Conservation (phyloP, 2,113 vertebrate genomes). For the Bujurquina vittata region DNA sequence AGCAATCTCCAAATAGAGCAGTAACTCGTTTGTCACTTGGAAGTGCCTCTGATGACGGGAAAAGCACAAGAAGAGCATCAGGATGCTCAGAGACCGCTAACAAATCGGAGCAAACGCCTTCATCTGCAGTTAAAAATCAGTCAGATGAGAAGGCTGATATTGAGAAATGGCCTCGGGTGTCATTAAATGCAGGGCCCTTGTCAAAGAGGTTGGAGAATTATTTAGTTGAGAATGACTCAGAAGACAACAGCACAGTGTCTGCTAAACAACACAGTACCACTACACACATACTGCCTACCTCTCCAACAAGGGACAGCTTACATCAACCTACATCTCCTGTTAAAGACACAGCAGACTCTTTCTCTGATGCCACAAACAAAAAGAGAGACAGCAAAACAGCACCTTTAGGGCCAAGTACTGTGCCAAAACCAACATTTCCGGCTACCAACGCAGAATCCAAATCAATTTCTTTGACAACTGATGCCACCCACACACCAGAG, state of each 20-base stretch:
- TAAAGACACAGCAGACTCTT: slow-evolving; percentile 57
- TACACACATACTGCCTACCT: slow-evolving; percentile 57
- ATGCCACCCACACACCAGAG: slow-evolving; percentile 60
- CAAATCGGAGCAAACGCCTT: slow-evolving; percentile 71
- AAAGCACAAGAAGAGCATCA: slow-evolving; percentile 63
- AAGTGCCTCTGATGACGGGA: slow-evolving; percentile 77
- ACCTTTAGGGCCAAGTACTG: slow-evolving; percentile 26
- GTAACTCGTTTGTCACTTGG: slow-evolving; percentile 75
- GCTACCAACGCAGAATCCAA: slow-evolving; percentile 47
- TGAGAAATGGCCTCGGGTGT: slow-evolving; percentile 72
- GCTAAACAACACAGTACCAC: slow-evolving; percentile 52
- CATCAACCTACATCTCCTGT: slow-evolving; percentile 57
- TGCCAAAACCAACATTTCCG: slow-evolving; percentile 52
- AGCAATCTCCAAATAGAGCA: slow-evolving; percentile 79
- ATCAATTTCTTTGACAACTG: slow-evolving; percentile 40
- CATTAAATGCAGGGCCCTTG: slow-evolving; percentile 88
- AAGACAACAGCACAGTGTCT: slow-evolving; percentile 72
- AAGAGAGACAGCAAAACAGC: slow-evolving; percentile 49
- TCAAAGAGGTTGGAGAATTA: slow-evolving; percentile 88
- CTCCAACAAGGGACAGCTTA: slow-evolving; percentile 56
- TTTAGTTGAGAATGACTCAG: slow-evolving; percentile 82
- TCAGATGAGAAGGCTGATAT: slow-evolving; percentile 65
- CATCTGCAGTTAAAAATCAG: slow-evolving; percentile 56
- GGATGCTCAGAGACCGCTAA: slow-evolving; percentile 65
- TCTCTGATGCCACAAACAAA: slow-evolving; percentile 49